Conservation (phyloP, 2,113 vertebrate species). For the Brachyhypopomus gauderio region DNA sequence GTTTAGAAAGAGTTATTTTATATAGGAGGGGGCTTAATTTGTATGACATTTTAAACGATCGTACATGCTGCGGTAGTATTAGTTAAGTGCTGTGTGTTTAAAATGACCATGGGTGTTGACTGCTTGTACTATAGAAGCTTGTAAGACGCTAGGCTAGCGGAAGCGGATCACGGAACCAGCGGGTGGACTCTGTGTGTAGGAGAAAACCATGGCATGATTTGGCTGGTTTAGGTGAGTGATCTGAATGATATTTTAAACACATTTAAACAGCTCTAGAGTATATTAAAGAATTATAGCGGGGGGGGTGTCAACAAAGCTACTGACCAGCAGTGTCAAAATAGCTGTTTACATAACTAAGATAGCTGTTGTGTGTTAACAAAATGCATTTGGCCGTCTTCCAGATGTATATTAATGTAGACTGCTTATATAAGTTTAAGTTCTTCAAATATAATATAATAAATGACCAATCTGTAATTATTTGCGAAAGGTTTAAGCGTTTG, state of each 20-base stretch:
- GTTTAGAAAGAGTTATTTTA: background rate
- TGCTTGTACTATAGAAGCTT: background rate
- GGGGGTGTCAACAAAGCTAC: background rate
- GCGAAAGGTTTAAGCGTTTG: no score
- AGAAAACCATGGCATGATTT: conserved; percentile 3
- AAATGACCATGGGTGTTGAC: background rate
- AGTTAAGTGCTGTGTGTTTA: background rate
- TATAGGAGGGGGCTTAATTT: background rate
- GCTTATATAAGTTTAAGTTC: no score
- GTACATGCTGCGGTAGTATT: background rate
- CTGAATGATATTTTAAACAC: background rate
- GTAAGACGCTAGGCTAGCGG: background rate
- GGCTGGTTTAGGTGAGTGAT: conserved; percentile 20
- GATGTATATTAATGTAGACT: no score
- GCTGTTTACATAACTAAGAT: background rate
- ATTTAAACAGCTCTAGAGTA: background rate
- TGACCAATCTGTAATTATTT: no score
- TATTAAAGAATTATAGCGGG: no score
- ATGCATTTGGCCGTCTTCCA: no score
- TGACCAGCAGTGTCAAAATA: background rate
- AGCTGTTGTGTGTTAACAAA: no score
- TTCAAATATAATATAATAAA: no score
- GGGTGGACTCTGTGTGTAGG: background rate
- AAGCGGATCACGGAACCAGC: background rate
- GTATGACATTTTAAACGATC: background rate